These are phyloP conservation scores for Ciona savignyi DNA, from an alignment of 23 tunicate species.

Conservation along the genomic window DNA sequence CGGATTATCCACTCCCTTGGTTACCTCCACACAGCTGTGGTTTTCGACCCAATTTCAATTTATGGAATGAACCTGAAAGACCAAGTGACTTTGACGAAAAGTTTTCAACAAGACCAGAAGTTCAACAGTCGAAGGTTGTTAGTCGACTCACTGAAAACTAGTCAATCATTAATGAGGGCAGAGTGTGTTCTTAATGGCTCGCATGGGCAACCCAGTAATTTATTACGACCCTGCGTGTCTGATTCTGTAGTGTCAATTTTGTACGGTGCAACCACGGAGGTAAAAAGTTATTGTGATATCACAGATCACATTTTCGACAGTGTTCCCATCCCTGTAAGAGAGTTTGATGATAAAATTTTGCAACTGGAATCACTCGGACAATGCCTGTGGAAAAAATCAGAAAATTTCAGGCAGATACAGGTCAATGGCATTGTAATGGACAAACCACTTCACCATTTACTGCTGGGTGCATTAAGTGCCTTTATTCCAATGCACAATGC, in stretches of 20 bases:
- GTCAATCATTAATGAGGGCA: no score
- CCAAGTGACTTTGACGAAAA: background rate
- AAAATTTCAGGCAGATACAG: background rate
- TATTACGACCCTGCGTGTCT: slow-evolving; percentile 9
- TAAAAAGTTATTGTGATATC: slow-evolving; percentile 1
- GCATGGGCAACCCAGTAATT: background rate
- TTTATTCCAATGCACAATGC: background rate
- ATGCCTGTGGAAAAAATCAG: slow-evolving; percentile 33
- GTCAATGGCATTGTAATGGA: background rate
- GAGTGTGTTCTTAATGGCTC: background rate
- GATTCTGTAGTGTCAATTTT: background rate
- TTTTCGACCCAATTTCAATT: background rate
- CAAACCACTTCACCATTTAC: background rate
- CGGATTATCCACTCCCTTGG: background rate
- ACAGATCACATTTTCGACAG: background rate
- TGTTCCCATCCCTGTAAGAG: slow-evolving; percentile 23
- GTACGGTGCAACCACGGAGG: background rate
- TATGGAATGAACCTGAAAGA: background rate
- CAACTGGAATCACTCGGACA: slow-evolving; percentile 12
- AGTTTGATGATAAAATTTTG: slow-evolving; percentile 15
- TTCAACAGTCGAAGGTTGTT: background rate
- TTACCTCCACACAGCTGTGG: background rate
- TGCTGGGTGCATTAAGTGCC: background rate
- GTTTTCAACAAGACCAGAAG: background rate
- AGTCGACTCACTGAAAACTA: no score